Conservation (phyloP, 2,113 vertebrate species). For the Chionodraco myersi region DNA sequence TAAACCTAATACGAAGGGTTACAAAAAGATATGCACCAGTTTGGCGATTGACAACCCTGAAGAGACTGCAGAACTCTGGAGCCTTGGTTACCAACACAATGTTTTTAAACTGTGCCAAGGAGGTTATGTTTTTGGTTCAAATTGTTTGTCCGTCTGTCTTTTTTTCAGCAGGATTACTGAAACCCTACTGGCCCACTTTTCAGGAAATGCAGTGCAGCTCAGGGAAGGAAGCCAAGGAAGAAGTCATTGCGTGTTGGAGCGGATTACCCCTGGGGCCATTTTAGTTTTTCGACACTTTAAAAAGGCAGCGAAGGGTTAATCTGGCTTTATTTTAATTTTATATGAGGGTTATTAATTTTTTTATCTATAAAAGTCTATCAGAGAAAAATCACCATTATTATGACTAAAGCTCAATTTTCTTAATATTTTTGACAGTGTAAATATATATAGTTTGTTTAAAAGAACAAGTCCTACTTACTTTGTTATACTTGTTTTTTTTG, state of each 20-base stretch:
- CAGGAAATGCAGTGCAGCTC: too few species aligned
- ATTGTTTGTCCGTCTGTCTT: too few species aligned
- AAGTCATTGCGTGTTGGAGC: too few species aligned
- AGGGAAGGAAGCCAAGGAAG: too few species aligned
- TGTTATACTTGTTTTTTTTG: neutral
- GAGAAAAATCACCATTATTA: neutral
- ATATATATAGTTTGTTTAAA: neutral
- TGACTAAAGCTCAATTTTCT: too few species aligned
- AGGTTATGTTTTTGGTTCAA: too few species aligned
- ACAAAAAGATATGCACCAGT: neutral
- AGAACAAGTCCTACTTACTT: neutral
- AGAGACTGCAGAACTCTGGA: neutral
- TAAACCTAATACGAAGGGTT: neutral
- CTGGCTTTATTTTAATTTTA: neutral
- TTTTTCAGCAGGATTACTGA: too few species aligned
- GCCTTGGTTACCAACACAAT: neutral
- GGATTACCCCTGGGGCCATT: too few species aligned
- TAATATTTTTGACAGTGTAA: too few species aligned
- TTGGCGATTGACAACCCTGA: neutral
- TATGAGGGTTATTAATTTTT: neutral
- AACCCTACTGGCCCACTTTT: too few species aligned
- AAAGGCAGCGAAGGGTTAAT: neutral
- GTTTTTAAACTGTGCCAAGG: neutral
- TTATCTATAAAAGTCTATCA: neutral
- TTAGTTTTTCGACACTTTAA: neutral